These are phyloP conservation scores for Hirundo rustica DNA, from an alignment of 2,797 vertebrate species.

Conservation along the genomic window DNA sequence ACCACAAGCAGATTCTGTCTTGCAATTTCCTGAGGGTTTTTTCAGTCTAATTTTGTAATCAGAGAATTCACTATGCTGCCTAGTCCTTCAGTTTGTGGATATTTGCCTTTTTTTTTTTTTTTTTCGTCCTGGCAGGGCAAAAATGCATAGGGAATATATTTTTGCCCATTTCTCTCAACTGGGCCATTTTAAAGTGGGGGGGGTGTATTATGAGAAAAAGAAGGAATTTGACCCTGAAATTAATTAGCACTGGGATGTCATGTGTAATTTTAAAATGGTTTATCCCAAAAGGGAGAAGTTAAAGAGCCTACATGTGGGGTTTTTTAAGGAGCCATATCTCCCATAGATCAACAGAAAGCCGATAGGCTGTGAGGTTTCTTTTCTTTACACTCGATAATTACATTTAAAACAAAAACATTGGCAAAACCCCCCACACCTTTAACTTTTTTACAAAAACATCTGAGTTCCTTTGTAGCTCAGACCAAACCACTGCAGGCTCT, in stretches of 20 bases:
- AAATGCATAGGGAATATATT: background rate
- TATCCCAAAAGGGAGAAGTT: background rate
- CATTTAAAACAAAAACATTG: background rate
- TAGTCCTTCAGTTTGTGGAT: background rate
- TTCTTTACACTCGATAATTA: background rate
- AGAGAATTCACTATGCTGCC: background rate
- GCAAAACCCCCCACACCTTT: background rate
- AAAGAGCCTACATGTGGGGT: fast-evolving
- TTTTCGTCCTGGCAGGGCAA: background rate
- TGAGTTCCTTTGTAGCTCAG: background rate
- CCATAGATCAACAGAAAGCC: background rate
- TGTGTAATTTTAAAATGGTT: background rate
- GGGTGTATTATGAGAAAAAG: background rate
- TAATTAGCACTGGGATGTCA: background rate
- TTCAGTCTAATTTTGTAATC: background rate
- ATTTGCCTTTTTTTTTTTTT: background rate
- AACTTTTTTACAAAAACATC: background rate
- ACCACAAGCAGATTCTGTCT: background rate
- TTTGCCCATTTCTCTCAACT: background rate
- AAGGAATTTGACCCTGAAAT: background rate
- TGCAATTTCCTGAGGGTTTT: background rate
- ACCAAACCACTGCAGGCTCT: background rate
- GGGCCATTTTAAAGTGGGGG: background rate
- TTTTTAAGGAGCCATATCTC: background rate
- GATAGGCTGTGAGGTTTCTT: background rate